A percentile compares a stretch with the other conserved stretches of the same genome.
phyloP scores from a whole-genome alignment of 1,140 invertebrate genomes.

The Ephestia elutella region DNA sequence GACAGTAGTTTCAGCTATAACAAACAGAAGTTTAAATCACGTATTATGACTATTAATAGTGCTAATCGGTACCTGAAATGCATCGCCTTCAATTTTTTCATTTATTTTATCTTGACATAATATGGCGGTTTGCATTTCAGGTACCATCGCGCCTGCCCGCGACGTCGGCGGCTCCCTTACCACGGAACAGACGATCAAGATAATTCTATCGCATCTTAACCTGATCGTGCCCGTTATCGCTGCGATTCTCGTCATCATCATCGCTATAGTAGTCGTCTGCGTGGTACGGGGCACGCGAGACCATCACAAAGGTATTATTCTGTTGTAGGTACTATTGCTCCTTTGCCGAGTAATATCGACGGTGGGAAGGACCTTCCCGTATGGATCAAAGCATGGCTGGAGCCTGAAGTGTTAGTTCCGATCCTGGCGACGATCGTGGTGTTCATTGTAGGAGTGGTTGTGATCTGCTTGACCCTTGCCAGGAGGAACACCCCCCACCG shows the following conservation, averaged over 20 bases:
- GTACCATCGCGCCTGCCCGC: constrained; percentile 93
- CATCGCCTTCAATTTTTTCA: constrained; percentile 38
- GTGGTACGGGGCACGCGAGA: constrained; percentile 87
- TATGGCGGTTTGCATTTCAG: constrained; percentile 80
- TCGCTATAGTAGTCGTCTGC: constrained; percentile 93
- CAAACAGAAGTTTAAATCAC: too few species aligned
- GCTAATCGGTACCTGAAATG: constrained; percentile 64
- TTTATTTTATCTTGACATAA: constrained; percentile 10
- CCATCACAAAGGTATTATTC: constrained; percentile 84
- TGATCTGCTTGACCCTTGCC: constrained; percentile 89
- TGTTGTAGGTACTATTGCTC: constrained; percentile 84
- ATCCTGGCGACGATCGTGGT: constrained; percentile 89
- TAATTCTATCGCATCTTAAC: constrained; percentile 90
- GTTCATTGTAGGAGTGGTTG: constrained; percentile 90
- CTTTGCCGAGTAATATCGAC: constrained; percentile 79
- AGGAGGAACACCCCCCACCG: constrained; percentile 85
- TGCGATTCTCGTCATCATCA: constrained; percentile 91
- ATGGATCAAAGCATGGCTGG: constrained; percentile 89
- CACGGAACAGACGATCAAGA: constrained; percentile 86
- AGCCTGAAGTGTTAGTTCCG: constrained; percentile 89
- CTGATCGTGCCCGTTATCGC: constrained; percentile 95
- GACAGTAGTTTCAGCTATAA: too few species aligned
- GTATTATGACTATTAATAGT: too few species aligned
- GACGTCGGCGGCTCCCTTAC: constrained; percentile 84
- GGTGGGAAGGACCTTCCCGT: constrained; percentile 78